These are phyloP conservation scores for Drosophila asahinai DNA, from an alignment of 1,140 invertebrate genomes.

Conservation along the genomic window DNA sequence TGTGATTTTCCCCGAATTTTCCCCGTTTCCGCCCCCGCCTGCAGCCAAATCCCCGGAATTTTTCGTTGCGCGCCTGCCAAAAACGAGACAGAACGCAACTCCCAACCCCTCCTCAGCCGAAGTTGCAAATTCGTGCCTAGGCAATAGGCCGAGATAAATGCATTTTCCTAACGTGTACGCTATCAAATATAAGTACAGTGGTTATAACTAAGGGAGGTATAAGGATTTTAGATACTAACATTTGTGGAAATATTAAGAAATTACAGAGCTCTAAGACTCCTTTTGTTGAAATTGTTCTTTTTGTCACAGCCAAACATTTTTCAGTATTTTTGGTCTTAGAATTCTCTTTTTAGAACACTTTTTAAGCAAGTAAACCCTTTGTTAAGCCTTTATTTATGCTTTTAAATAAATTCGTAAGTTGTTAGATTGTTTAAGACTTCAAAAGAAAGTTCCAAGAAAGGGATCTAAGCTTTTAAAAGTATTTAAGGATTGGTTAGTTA, in stretches of 20 bases:
- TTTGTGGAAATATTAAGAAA: too few species aligned
- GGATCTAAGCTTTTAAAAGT: too few species aligned
- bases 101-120: not conserved
- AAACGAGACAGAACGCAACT: slow-evolving; percentile 51
- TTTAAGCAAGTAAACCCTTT: too few species aligned
- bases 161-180: slow-evolving; percentile 72
- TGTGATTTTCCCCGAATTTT: not conserved
- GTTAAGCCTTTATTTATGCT: too few species aligned
- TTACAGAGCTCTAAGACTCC: too few species aligned
- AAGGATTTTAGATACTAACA: not conserved
- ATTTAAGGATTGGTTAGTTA: not conserved
- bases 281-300: too few species aligned
- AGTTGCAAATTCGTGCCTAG: slow-evolving; percentile 47
- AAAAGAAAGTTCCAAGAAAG: too few species aligned
- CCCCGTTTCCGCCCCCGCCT: not conserved
- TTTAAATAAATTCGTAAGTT: too few species aligned
- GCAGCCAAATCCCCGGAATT: slow-evolving; percentile 43
- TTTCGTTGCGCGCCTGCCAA: slow-evolving; percentile 61
- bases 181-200: slow-evolving; percentile 63
- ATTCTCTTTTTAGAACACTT: too few species aligned
- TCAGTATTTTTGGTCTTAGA: too few species aligned
- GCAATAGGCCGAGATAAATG: slow-evolving; percentile 75
- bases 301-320: too few species aligned
- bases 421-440: too few species aligned
- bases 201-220: not conserved